phyloP scores from a whole-genome alignment of 2,797 vertebrate genomes.

The Rhinatrema bivittatum region DNA sequence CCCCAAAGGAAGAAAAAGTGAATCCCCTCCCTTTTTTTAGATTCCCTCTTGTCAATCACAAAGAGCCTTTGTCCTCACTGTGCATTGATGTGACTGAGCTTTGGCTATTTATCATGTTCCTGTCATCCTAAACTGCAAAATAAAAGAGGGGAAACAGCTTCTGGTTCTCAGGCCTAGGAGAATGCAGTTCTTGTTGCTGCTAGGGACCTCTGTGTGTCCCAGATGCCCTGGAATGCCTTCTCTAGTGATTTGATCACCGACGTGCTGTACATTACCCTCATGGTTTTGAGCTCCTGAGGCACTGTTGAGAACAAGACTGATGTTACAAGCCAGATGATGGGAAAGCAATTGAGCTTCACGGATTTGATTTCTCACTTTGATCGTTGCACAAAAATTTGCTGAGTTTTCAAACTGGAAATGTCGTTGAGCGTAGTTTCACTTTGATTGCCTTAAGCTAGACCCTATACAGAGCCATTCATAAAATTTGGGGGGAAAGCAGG shows the following conservation, averaged over 20 bases:
- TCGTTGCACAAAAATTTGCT: slow-evolving; percentile 18
- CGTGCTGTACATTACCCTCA: slow-evolving; percentile 14
- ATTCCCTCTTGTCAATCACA: slow-evolving; percentile 49
- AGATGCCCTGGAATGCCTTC: slow-evolving; percentile 31
- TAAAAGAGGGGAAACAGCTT: slow-evolving; percentile 29
- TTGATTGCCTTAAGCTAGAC: slow-evolving; percentile 12
- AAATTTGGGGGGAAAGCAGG: not conserved
- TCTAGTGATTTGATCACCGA: slow-evolving; percentile 27
- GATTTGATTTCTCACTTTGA: slow-evolving; percentile 40
- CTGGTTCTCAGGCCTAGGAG: slow-evolving; percentile 35
- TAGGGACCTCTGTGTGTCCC: slow-evolving; percentile 1
- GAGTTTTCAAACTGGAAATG: slow-evolving; percentile 14
- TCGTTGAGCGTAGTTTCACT: not conserved
- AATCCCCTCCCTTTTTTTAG: slow-evolving; percentile 32
- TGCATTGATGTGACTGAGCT: slow-evolving; percentile 30
- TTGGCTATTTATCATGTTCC: slow-evolving; percentile 48
- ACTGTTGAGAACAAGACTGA: slow-evolving; percentile 23
- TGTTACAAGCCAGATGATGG: slow-evolving; percentile 43
- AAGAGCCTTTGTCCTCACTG: slow-evolving; percentile 45
- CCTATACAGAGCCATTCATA: slow-evolving; percentile 14
- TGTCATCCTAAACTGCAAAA: slow-evolving; percentile 50
- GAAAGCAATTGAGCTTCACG: slow-evolving; percentile 37
- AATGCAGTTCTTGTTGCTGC: slow-evolving; percentile 29
- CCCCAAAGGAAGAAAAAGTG: slow-evolving; percentile 36
- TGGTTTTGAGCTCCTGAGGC: slow-evolving; percentile 15